Conservation (phyloP, 2,888 invertebrate genomes). For the Hypomecis punctinalis region DNA sequence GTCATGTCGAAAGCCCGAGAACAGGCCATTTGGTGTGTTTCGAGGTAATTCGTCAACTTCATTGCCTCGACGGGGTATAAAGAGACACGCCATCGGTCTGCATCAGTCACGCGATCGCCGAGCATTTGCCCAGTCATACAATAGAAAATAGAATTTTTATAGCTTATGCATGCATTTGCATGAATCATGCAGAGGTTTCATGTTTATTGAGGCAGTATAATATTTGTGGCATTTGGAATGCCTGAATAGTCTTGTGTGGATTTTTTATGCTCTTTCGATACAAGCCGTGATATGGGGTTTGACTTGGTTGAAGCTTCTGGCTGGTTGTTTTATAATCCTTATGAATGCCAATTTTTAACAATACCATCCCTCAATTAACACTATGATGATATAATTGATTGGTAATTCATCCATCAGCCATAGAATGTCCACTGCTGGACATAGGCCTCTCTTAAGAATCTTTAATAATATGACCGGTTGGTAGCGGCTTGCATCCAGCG, state of each 20-base stretch:
- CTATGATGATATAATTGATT: too few species aligned
- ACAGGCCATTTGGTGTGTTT: slow-evolving; percentile 3
- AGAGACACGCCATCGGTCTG: slow-evolving; percentile 22
- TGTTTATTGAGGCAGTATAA: slow-evolving; percentile 6
- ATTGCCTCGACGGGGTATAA: slow-evolving; percentile 10
- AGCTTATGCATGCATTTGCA: slow-evolving; percentile 13
- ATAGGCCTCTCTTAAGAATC: too few species aligned
- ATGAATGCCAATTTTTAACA: too few species aligned
- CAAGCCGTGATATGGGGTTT: not conserved
- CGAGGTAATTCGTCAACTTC: slow-evolving; percentile 28
- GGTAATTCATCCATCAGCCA: too few species aligned
- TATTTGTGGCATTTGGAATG: slow-evolving; percentile 3
- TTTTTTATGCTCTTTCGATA: not conserved
- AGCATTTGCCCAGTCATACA: slow-evolving; percentile 3
- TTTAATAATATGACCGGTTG: too few species aligned
- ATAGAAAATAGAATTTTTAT: slow-evolving; percentile 12
- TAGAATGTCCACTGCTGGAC: too few species aligned
- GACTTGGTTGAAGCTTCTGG: too few species aligned
- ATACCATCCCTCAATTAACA: too few species aligned
- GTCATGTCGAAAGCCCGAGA: too few species aligned
- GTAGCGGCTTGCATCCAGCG: too few species aligned
- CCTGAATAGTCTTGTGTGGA: not conserved
- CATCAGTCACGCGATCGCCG: slow-evolving; percentile 19
- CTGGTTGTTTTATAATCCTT: too few species aligned
- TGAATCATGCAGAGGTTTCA: slow-evolving; percentile 10